phyloP scores from a whole-genome alignment of 2,113 vertebrate genomes.

The Neotoma lepida region DNA sequence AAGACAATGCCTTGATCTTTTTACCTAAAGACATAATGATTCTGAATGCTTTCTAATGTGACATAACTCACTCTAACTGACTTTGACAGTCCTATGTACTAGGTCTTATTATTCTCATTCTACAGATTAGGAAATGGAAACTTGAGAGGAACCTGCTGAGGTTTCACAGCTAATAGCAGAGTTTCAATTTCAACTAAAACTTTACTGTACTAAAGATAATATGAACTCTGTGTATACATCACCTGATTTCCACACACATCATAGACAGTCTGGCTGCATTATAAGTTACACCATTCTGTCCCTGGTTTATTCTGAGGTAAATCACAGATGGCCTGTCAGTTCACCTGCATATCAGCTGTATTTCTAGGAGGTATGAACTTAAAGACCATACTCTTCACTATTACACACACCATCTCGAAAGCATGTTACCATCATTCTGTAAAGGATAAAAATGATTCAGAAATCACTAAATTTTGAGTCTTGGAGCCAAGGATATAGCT shows the following conservation, averaged over 20 bases:
- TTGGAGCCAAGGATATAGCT: neutral
- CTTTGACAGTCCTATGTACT: neutral
- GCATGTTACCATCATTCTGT: neutral
- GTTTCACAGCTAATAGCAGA: neutral
- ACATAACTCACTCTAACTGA: conserved; percentile 31
- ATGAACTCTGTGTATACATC: neutral
- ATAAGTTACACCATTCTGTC: neutral
- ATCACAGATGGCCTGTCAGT: neutral
- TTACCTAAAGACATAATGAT: conserved; percentile 32
- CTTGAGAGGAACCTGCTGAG: neutral
- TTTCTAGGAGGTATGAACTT: neutral
- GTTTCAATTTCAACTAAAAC: conserved; percentile 17
- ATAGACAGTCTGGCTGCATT: neutral
- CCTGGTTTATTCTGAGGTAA: conserved; percentile 24
- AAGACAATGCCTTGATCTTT: neutral
- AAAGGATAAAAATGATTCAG: conserved; percentile 4
- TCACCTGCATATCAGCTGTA: neutral
- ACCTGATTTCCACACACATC: neutral
- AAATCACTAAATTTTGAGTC: conserved; percentile 8
- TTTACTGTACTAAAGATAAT: conserved; percentile 3
- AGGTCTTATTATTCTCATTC: conserved; percentile 2
- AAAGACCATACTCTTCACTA: neutral
- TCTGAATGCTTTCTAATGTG: neutral
- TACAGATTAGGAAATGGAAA: conserved; percentile 47
- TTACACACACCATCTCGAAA: neutral